Evolutionary conservation across 2,113 vertebrate genomes (phyloP), one percentile per base, ranked within the genome.

Genomic region (Solenodon paradoxus): DNA sequence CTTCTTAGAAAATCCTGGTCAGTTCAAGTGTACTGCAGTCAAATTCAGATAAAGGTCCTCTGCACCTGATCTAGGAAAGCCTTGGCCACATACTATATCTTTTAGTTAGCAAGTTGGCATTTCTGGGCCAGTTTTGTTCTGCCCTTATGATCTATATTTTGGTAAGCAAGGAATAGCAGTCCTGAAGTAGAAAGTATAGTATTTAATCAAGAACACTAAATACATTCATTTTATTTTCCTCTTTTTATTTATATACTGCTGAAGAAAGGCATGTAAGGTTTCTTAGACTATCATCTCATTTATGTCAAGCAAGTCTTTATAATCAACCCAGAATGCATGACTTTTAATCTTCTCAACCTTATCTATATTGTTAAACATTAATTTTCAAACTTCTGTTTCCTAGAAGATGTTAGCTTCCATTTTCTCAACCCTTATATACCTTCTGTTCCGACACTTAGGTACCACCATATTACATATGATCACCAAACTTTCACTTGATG

Each of bases 61-160:
- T 80, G 15, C 6, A 10, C 1, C 5, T 63, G 49, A 47, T 32
- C 7, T 74, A 6, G 42, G 20, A 89, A 68, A 79, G 35, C 16
- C 24, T 63, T 69, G 26, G 16, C 26, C 2, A 40, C 15, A 0
- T 55, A 3, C 9, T 19, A 0, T 40, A 49, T 38, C 0, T 45
- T 38, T 68, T 8, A 5, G 4, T 3, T 9, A 71, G 79, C 1
- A 72, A n/a, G 1, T 16, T 82, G 19, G 1, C 55, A 3, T 75
- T 92, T 89, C 6, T 13, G 40, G 2, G 5, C 0, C 26, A 35
- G n/a, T 53, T 68, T 94, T 57, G 30, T 13, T 53, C 12, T 0
- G 49, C n/a, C 16, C n/a, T 7, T 20, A 26, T 57, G 19, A 9
- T 79, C n/a, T 64, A 30, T 3, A 20, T 69, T 28, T 47, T 49